A percentile compares a stretch with the other conserved stretches of the same genome.
Evolutionary conservation across 2,888 invertebrate species (phyloP).

Genomic region (Elaeidobius kamerunicus): DNA sequence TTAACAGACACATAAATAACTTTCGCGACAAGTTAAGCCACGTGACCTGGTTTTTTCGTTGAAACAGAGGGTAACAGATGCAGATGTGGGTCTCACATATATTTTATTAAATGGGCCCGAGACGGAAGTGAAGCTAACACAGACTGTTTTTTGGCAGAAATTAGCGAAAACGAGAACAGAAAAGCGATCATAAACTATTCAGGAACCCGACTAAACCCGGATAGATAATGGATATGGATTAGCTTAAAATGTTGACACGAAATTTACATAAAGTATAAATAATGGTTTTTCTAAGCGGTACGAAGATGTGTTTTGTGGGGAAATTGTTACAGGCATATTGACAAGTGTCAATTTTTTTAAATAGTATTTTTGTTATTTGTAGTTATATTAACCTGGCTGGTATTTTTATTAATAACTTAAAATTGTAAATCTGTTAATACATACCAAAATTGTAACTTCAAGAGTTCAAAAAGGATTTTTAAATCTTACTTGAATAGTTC

Average conservation of each 20-base stretch:
- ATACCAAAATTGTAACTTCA: no score
- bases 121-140: slow-evolving; percentile 5
- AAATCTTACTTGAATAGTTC: no score
- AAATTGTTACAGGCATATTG: no score
- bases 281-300: no score
- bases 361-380: no score
- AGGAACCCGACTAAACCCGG: neutral
- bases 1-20: slow-evolving; percentile 27
- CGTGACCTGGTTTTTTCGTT: slow-evolving; percentile 23
- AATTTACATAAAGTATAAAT: slow-evolving; percentile 9
- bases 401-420: no score
- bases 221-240: slow-evolving; percentile 6
- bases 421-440: no score
- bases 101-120: slow-evolving; percentile 21
- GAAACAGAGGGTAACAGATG: slow-evolving; percentile 20
- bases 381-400: no score
- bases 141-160: slow-evolving; percentile 12
- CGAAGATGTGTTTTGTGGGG: no score
- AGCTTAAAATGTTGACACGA: neutral
- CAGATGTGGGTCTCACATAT: slow-evolving; percentile 25
- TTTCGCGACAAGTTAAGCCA: slow-evolving; percentile 26
- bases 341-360: no score
- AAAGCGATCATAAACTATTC: slow-evolving; percentile 14
- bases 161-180: slow-evolving; percentile 18
- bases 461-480: no score